phyloP scores from a whole-genome alignment of 1,140 invertebrate genomes.

The Dreissena rostriformis region DNA sequence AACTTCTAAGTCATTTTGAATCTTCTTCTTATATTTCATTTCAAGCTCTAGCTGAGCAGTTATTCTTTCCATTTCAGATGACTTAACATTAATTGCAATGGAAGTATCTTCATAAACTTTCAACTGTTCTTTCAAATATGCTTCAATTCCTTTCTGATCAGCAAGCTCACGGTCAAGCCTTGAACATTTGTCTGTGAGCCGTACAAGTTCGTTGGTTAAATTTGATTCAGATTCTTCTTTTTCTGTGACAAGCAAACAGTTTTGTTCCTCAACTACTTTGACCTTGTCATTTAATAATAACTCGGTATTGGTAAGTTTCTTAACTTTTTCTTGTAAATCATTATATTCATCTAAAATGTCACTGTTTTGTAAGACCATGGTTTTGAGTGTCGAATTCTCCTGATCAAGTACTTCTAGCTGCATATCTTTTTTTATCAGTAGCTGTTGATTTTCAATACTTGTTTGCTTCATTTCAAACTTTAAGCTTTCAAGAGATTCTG shows the following conservation, averaged over 20 bases:
- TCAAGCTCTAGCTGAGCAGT: constrained; percentile 47
- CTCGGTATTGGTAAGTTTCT: not conserved
- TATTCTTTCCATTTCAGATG: constrained; percentile 10
- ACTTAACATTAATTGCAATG: not conserved
- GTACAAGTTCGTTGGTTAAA: constrained; percentile 3
- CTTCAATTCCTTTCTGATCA: constrained; percentile 23
- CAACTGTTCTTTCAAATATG: constrained; percentile 33
- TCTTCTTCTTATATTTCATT: constrained; percentile 45
- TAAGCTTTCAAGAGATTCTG: constrained; percentile 11
- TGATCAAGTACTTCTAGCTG: constrained; percentile 45
- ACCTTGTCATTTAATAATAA: constrained; percentile 10
- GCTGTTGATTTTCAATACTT: not conserved
- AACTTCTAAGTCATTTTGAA: constrained; percentile 43
- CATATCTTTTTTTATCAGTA: constrained; percentile 42
- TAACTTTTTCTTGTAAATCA: constrained; percentile 7
- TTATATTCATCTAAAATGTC: not conserved
- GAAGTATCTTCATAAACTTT: constrained; percentile 36
- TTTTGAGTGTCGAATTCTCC: constrained; percentile 50
- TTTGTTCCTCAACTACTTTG: not conserved
- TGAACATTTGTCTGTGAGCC: constrained; percentile 10
- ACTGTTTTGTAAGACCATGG: not conserved
- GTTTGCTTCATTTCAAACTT: not conserved
- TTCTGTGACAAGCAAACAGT: constrained; percentile 8
- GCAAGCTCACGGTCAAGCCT: constrained; percentile 16
- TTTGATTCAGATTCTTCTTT: constrained; percentile 21